phyloP scores from a whole-genome alignment of 1,140 invertebrate species.

The Holcopasites calliopsidis region DNA sequence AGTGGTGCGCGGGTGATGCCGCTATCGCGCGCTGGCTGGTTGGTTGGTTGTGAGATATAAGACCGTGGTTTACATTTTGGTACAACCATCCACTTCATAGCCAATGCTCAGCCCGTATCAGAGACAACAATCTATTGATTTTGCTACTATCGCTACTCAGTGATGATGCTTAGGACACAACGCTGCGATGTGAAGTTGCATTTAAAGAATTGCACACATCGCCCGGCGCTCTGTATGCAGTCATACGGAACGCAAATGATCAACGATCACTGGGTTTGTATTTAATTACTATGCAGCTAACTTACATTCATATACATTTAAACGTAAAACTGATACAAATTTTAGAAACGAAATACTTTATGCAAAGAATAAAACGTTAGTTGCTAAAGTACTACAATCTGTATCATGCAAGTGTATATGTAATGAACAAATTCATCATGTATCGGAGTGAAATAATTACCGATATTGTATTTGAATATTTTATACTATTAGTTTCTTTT shows the following conservation, averaged over 20 bases:
- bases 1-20: slow-evolving; percentile 72
- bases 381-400: too few species aligned
- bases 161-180: slow-evolving; percentile 74
- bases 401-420: too few species aligned
- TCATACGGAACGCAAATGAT: slow-evolving; percentile 75
- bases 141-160: slow-evolving; percentile 79
- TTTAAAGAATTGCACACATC: slow-evolving; percentile 71
- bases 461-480: neutral
- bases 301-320: slow-evolving; percentile 49
- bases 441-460: neutral
- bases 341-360: neutral
- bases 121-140: slow-evolving; percentile 79
- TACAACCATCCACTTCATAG: slow-evolving; percentile 72
- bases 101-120: slow-evolving; percentile 75
- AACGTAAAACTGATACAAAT: neutral
- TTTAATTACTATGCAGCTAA: slow-evolving; percentile 75
- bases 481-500: neutral
- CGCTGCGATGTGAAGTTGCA: slow-evolving; percentile 74
- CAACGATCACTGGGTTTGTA: slow-evolving; percentile 78
- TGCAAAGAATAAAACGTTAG: neutral
- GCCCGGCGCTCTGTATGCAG: slow-evolving; percentile 59
- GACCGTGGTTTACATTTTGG: slow-evolving; percentile 64
- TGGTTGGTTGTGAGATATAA: slow-evolving; percentile 73
- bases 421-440: too few species aligned
- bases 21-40: slow-evolving; percentile 60